A percentile compares a stretch with the other conserved stretches of the same genome.
These are phyloP conservation scores for Colinus virginianus DNA, from an alignment of 2,113 vertebrate species.

Conservation along the genomic window DNA sequence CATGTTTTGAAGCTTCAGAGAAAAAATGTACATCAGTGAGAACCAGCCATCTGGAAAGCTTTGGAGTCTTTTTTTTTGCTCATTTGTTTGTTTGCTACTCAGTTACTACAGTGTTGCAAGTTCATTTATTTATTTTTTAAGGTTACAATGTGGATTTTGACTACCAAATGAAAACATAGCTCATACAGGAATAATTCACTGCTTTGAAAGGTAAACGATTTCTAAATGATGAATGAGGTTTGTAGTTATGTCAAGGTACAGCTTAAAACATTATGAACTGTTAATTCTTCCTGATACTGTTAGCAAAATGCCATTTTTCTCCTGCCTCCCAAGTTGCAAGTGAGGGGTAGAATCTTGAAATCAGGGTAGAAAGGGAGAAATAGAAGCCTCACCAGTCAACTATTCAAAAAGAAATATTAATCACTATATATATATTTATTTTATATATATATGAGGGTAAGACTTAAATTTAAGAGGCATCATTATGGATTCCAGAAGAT, in stretches of 20 bases:
- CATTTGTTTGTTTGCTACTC: constrained; percentile 66
- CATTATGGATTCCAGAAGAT: background rate
- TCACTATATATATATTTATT: background rate
- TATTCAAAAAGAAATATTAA: background rate
- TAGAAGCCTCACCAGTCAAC: background rate
- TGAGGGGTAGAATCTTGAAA: background rate
- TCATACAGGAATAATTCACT: background rate
- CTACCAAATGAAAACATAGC: background rate
- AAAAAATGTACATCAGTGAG: constrained; percentile 50
- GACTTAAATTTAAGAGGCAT: background rate
- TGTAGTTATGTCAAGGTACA: background rate
- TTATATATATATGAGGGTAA: too few species aligned
- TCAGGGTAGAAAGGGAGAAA: background rate
- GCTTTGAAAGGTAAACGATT: background rate
- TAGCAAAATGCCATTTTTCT: background rate
- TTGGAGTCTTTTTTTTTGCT: constrained; percentile 52
- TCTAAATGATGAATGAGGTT: background rate
- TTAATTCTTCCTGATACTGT: background rate
- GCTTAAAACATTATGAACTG: accelerated
- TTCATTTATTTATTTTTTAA: background rate
- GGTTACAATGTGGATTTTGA: background rate
- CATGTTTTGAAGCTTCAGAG: constrained; percentile 54
- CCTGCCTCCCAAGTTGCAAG: background rate
- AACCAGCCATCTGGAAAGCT: constrained; percentile 69
- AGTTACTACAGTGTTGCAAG: constrained; percentile 15